Conservation (phyloP, 92 coral and sea anemone genomes). For the Palythoa grandis region DNA sequence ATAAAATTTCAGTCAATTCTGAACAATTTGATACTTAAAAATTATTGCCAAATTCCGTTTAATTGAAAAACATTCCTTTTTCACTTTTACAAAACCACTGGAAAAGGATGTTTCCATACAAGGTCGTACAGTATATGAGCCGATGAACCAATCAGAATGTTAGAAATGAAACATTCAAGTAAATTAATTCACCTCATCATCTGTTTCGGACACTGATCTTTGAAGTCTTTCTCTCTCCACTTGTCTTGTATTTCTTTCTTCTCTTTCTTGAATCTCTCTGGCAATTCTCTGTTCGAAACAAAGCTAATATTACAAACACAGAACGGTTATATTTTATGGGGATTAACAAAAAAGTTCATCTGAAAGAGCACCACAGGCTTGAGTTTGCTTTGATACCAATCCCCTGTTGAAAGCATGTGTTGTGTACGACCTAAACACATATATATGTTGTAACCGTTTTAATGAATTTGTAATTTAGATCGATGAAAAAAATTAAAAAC, state of each 20-base stretch:
- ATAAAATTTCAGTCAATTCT: too few relatives aligned
- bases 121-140: background rate
- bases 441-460: too few relatives aligned
- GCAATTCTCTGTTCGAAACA: constrained; percentile 23
- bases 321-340: background rate
- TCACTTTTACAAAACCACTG: too few relatives aligned
- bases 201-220: constrained; percentile 33
- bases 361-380: background rate
- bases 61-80: too few relatives aligned
- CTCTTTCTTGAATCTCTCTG: constrained; percentile 25
- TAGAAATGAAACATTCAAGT: too few relatives aligned
- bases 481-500: too few relatives aligned
- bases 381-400: too few relatives aligned
- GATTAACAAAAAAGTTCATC: background rate
- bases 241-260: background rate
- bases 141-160: background rate
- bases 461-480: too few relatives aligned
- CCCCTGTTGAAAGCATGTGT: too few relatives aligned
- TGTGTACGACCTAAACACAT: too few relatives aligned
- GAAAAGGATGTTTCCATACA: background rate
- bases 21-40: too few relatives aligned
- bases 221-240: constrained; percentile 7
- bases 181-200: constrained; percentile 21
- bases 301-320: background rate
- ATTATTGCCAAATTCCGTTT: too few relatives aligned